Percentiles rank a stretch among this genome's conserved stretches.
Evolutionary conservation across 2,113 vertebrate species (phyloP).

Genomic region (Notarius quadriscutis): DNA sequence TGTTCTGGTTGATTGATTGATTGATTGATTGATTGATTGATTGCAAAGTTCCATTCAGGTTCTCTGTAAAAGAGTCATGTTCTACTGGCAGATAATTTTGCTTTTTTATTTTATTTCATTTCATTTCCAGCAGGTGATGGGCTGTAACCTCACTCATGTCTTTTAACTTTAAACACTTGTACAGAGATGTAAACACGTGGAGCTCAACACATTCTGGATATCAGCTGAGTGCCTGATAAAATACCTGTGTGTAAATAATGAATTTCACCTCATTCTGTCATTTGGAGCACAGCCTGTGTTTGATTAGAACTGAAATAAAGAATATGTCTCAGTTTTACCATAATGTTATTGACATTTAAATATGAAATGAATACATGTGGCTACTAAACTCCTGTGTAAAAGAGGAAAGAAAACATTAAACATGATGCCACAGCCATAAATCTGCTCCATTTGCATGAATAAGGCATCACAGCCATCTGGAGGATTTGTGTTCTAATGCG

Average conservation of each 20-base stretch:
- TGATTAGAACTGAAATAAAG: not conserved
- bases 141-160: not conserved
- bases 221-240: not conserved
- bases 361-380: too few species aligned
- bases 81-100: too few species aligned
- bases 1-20: not conserved
- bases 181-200: not conserved
- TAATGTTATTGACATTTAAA: not conserved
- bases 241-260: too few species aligned
- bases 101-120: not conserved
- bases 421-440: not conserved
- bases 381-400: not conserved
- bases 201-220: not conserved
- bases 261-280: not conserved
- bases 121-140: not conserved
- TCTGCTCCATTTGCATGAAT: not conserved
- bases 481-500: slow-evolving; percentile 39
- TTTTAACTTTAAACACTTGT: not conserved
- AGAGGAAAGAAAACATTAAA: not conserved
- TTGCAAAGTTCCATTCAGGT: too few species aligned
- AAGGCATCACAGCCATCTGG: not conserved
- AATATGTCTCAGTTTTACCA: not conserved
- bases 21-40: not conserved
- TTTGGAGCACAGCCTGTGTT: not conserved
- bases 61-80: not conserved